Evolutionary conservation across 2,888 invertebrate genomes (phyloP).

Genomic region (Fabriciana adippe): DNA sequence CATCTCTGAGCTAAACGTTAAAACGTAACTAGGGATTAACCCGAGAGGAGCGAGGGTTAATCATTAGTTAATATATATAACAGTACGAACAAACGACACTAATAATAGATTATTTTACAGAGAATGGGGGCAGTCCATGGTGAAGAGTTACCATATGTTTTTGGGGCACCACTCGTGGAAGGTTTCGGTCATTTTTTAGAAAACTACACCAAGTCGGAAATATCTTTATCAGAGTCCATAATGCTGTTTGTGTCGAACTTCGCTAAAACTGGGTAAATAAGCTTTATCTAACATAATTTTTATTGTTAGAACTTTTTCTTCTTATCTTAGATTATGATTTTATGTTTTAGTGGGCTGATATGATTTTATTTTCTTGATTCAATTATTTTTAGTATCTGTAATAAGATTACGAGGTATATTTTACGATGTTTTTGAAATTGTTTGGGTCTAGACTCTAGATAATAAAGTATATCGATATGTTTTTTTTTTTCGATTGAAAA

Average conservation of each 20-base stretch:
- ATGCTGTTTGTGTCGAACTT: slow-evolving; percentile 94
- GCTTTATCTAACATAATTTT: slow-evolving; percentile 16
- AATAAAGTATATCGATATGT: too few relatives aligned
- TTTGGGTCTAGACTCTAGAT: too few relatives aligned
- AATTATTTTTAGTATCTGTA: too few relatives aligned
- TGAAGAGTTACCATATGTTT: slow-evolving; percentile 94
- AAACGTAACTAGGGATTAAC: too few relatives aligned
- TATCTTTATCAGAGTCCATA: slow-evolving; percentile 92
- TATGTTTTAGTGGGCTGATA: slow-evolving; percentile 1
- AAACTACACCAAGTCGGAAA: slow-evolving; percentile 94
- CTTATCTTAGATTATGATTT: slow-evolving; percentile 2
- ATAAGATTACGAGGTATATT: too few relatives aligned
- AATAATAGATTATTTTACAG: slow-evolving; percentile 60
- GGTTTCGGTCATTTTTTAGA: slow-evolving; percentile 91
- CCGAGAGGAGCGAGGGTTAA: too few relatives aligned
- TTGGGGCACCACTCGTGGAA: slow-evolving; percentile 94
- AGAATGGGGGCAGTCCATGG: slow-evolving; percentile 95
- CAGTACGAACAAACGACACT: neutral
- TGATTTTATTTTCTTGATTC: neutral
- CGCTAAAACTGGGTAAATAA: slow-evolving; percentile 87
- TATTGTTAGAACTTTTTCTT: slow-evolving; percentile 25
- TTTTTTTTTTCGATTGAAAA: too few relatives aligned
- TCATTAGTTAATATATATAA: too few relatives aligned
- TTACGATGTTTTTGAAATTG: too few relatives aligned
- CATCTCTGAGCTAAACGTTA: too few relatives aligned